phyloP scores from a whole-genome alignment of 2,113 vertebrate species.

The Scatophagus argus region DNA sequence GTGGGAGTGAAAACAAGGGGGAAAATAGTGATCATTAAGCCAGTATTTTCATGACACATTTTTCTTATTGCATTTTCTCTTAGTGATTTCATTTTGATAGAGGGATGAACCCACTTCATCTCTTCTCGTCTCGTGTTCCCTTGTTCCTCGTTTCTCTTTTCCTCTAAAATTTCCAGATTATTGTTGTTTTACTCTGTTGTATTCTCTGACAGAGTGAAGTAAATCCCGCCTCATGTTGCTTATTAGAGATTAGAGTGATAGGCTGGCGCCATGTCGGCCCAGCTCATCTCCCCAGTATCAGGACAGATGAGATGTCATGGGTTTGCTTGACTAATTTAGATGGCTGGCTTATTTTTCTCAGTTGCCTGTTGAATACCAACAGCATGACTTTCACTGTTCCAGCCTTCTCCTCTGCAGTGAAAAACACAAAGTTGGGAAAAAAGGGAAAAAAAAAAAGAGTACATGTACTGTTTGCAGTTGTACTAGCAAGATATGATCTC shows the following conservation, averaged over 20 bases:
- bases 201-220: conserved; percentile 13
- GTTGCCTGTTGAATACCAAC: conserved; percentile 43
- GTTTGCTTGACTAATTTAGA: conserved; percentile 47
- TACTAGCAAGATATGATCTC: neutral
- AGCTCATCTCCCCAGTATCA: conserved; percentile 25
- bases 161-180: neutral
- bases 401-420: neutral
- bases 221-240: conserved; percentile 29
- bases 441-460: conserved; percentile 7
- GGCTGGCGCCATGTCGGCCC: conserved; percentile 23
- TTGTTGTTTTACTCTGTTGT: conserved; percentile 10
- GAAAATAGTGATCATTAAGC: conserved; percentile 10
- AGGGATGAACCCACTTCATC: conserved; percentile 22
- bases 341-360: conserved; percentile 28
- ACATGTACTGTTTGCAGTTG: neutral
- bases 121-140: conserved; percentile 5
- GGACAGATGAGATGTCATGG: conserved; percentile 51
- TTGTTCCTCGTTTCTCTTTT: neutral
- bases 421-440: neutral
- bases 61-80: conserved; percentile 18
- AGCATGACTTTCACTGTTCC: neutral
- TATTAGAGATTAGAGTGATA: conserved; percentile 40
- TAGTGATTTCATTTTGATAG: conserved; percentile 18
- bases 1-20: neutral
- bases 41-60: neutral